These are phyloP conservation scores for Eupleurogrammus muticus DNA, from an alignment of 2,797 vertebrate genomes.

Conservation along the genomic window DNA sequence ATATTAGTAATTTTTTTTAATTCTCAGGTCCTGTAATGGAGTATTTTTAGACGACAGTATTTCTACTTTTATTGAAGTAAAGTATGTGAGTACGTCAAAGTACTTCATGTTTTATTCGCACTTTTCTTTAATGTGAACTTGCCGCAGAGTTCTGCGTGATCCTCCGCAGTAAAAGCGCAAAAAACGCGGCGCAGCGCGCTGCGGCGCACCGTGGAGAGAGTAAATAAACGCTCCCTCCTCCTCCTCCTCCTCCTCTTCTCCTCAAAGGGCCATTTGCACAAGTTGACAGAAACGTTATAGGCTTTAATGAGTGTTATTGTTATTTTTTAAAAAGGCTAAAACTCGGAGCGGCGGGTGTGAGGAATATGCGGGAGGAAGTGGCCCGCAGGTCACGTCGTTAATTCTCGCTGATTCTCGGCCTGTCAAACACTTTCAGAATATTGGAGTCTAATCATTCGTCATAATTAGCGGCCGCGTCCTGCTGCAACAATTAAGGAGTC, in stretches of 20 bases:
- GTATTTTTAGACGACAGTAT: no score
- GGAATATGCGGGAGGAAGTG: slow-evolving; percentile 57
- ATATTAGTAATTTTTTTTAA: no score
- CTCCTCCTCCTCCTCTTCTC: slow-evolving; percentile 22
- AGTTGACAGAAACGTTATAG: slow-evolving; percentile 55
- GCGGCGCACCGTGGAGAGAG: slow-evolving; percentile 21
- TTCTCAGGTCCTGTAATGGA: no score
- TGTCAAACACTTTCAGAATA: slow-evolving; percentile 72
- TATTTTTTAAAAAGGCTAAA: slow-evolving; percentile 53
- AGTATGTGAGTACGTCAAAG: no score
- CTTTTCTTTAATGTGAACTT: not conserved
- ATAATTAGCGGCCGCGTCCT: slow-evolving; percentile 72
- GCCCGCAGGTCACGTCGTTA: slow-evolving; percentile 59
- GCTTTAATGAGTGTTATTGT: slow-evolving; percentile 78
- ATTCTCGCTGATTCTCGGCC: slow-evolving; percentile 66
- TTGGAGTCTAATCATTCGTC: slow-evolving; percentile 70
- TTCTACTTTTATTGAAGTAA: no score
- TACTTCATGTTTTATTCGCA: not conserved
- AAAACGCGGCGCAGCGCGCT: not conserved
- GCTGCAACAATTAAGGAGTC: slow-evolving; percentile 60
- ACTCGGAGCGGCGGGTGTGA: slow-evolving; percentile 27
- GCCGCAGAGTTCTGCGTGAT: not conserved
- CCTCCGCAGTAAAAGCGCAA: not conserved
- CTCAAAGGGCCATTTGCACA: slow-evolving; percentile 37
- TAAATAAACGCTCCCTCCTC: slow-evolving; percentile 41